Base-by-base conservation (phyloP, 2,113 vertebrate species). In the Carassius gibelio region DNA sequence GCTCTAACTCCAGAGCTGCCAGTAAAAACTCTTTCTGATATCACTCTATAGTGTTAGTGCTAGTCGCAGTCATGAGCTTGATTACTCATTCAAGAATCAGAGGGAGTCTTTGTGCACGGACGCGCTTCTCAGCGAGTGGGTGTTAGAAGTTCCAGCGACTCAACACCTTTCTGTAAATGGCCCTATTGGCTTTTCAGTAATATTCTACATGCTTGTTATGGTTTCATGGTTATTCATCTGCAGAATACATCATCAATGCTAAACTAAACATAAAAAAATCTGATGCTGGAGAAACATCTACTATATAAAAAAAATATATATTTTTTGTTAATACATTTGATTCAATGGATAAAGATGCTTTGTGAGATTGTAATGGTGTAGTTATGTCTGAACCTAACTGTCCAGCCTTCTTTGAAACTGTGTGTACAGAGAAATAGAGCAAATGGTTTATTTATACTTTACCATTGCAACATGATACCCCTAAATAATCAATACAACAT, bases 401-500 rank as follows among this genome's bases (percentile, higher is more conserved):
- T 14, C 1, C 14, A 17, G 6, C n/a, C n/a, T 62, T 62, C n/a
- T 11, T 26, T 62, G 26, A 5, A 5, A 23, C 9, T 62, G 10
- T n/a, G 50, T 52, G 50, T 14, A 71, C 1, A 38, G 68, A 71
- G 19, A 19, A 75, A 74, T 13, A 5, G 42, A 74, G 34, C 71
- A 74, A 74, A 11, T 45, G 21, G 42, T 21, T 75, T 23, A 75
- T 75, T 75, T 30, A 75, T 75, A 75, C 21, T 15, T 75, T 52
- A 52, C 21, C 15, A n/a, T 17, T 69, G 48, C 48, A 75, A 55
- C 23, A 14, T 50, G 15, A 34, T 57, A 57, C 15, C 26, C 8
- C 50, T 11, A 55, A 17, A 77, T 57, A 36, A 55, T 77, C 75
- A 21, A 57, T 77, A 57, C 3, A 57, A 0, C 26, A 57, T 57